phyloP scores from a whole-genome alignment of 2,888 invertebrate genomes.

The Troides helena region DNA sequence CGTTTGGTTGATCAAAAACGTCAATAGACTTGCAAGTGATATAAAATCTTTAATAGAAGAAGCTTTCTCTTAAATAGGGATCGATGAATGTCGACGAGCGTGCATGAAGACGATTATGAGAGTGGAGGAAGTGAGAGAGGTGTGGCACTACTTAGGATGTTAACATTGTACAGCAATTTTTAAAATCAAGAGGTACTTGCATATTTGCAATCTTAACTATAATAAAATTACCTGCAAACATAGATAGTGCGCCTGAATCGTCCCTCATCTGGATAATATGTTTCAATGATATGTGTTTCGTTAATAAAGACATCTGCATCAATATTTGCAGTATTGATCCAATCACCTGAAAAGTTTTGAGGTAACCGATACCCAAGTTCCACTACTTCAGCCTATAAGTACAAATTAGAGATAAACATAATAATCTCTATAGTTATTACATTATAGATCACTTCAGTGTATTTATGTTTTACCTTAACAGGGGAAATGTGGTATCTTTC shows the following conservation, averaged over 20 bases:
- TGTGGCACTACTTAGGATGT: too few species aligned
- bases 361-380: conserved; percentile 95
- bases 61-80: too few species aligned
- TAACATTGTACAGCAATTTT: neutral
- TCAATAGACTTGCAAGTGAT: too few species aligned
- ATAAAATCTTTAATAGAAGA: too few species aligned
- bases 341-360: conserved; percentile 95
- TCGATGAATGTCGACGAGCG: too few species aligned
- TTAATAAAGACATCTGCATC: conserved; percentile 97
- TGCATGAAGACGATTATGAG: too few species aligned
- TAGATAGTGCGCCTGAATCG: conserved; percentile 94
- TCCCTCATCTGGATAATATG: conserved; percentile 95
- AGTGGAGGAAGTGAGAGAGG: too few species aligned
- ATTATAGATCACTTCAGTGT: neutral
- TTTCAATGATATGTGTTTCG: conserved; percentile 97
- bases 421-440: neutral
- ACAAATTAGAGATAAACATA: conserved; percentile 1
- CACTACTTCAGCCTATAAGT: conserved; percentile 88
- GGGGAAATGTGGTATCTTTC: conserved; percentile 93
- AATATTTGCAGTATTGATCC: conserved; percentile 98
- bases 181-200: neutral
- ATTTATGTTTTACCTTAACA: conserved; percentile 73
- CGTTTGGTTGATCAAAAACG: too few species aligned
- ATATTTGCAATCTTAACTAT: neutral
- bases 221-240: conserved; percentile 84